Evolutionary conservation across 2,797 vertebrate genomes (phyloP), one percentile per base, ranked within the genome.

Genomic region (Epinephelus awoara): DNA sequence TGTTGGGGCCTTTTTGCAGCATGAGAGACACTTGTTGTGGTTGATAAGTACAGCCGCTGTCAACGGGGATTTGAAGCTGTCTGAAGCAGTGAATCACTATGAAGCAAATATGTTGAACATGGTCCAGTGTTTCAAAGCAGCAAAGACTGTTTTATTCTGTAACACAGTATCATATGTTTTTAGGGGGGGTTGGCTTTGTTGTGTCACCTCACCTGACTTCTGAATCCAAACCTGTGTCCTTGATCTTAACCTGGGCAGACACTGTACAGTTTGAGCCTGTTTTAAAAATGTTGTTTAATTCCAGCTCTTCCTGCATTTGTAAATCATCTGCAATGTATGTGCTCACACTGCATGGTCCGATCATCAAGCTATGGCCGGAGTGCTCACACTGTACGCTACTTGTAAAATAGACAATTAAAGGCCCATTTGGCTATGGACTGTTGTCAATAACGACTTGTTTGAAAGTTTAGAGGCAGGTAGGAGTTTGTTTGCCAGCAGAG

Each of bases 51-150:
- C n/a, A 40, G n/a, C 29, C 15, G 23, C 34, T 25, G 8, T 8
- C 4, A 2, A 14, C 25, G 12, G 9, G 50, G 6, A 6, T 17
- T 12, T 29, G 0, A 49, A 29, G 46, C 65, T 55, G 6, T 54
- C 1, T 67, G 29, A 40, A 29, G 10, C 23, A 64, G 42, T 63
- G 44, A 27, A 21, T 51, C 62, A n/a, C 17, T 19, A 12, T 51
- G 7, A 66, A 17, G 5, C 10, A 42, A 12, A 0, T 54, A 0
- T 25, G 49, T 23, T 10, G 29, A 21, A 52, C 0, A 0, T 40
- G 9, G 3, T 15, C 12, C 7, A 15, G 13, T 21, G n/a, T 42
- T 61, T 61, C 10, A 5, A 21, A 40, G 55, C 19, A 11, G 4
- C 52, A 27, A 27, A 40, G 27, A 10, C 27, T 19, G n/a, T 62